Evolutionary conservation across 2,797 vertebrate genomes (phyloP).

Genomic region (Phataginus tricuspis): DNA sequence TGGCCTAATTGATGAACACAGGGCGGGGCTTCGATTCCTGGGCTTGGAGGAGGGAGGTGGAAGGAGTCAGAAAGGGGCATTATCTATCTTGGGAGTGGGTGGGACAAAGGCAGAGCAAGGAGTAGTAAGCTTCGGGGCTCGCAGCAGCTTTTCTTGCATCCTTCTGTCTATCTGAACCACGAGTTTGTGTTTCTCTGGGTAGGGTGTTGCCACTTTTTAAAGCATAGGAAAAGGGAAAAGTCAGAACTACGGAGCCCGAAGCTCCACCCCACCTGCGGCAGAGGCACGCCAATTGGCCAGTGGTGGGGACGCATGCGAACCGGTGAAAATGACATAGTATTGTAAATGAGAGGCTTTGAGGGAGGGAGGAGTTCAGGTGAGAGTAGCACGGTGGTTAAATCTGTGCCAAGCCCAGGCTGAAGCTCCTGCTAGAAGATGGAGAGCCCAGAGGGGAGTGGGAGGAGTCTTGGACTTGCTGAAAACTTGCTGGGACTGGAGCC

Average conservation of each 20-base stretch:
- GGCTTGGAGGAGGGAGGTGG: not conserved
- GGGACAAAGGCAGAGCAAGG: not conserved
- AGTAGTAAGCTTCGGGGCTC: not conserved
- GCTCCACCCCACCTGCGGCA: not conserved
- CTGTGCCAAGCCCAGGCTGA: not conserved
- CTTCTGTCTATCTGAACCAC: not conserved
- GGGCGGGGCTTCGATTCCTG: not conserved
- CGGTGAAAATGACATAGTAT: not conserved
- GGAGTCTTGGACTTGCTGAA: not conserved
- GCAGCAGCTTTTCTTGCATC: not conserved
- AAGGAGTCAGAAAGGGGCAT: not conserved
- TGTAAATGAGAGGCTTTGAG: not conserved
- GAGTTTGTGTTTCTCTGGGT: not conserved
- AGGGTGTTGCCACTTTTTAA: not conserved
- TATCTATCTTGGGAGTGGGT: not conserved
- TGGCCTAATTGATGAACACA: too few species aligned
- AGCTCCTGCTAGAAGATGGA: not conserved
- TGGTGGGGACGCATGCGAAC: not conserved
- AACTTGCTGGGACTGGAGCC: not conserved
- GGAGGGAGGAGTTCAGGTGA: not conserved
- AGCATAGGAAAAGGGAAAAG: not conserved
- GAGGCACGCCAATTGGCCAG: not conserved
- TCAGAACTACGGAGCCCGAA: not conserved
- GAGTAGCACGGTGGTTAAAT: not conserved
- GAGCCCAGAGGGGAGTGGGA: not conserved